Conservation (phyloP, 2,888 invertebrate species). For the Platycnemis pennipes region DNA sequence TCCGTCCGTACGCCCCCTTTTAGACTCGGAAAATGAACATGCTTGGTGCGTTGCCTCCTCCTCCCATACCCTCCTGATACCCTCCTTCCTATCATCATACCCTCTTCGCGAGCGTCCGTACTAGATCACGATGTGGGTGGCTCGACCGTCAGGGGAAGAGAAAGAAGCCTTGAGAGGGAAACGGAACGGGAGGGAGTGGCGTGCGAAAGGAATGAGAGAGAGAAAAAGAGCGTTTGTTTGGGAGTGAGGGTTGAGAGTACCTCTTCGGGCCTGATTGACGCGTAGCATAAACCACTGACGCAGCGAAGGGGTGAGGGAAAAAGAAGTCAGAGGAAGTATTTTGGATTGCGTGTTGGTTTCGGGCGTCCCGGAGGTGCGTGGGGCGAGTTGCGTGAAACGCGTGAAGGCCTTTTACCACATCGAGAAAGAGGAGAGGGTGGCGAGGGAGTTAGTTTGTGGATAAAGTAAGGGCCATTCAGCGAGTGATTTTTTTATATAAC, state of each 20-base stretch:
- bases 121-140: conserved; percentile 23
- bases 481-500: background rate
- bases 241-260: background rate
- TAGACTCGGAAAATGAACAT: background rate
- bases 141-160: background rate
- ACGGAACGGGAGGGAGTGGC: background rate
- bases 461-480: background rate
- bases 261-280: background rate
- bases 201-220: background rate
- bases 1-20: background rate
- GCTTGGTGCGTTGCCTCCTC: background rate
- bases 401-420: background rate
- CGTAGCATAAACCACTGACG: background rate
- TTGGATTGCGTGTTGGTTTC: background rate
- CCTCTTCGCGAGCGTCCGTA: background rate
- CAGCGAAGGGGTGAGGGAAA: background rate
- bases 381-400: background rate
- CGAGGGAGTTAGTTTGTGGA: background rate
- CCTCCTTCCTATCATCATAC: too few species aligned
- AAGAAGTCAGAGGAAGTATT: background rate
- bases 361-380: background rate
- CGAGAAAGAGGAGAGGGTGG: background rate
- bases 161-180: background rate
- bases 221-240: background rate
- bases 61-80: background rate